Percentiles rank a stretch among this genome's conserved stretches.
Evolutionary conservation across 2,113 vertebrate genomes (phyloP).

Genomic region (Myotis davidii): DNA sequence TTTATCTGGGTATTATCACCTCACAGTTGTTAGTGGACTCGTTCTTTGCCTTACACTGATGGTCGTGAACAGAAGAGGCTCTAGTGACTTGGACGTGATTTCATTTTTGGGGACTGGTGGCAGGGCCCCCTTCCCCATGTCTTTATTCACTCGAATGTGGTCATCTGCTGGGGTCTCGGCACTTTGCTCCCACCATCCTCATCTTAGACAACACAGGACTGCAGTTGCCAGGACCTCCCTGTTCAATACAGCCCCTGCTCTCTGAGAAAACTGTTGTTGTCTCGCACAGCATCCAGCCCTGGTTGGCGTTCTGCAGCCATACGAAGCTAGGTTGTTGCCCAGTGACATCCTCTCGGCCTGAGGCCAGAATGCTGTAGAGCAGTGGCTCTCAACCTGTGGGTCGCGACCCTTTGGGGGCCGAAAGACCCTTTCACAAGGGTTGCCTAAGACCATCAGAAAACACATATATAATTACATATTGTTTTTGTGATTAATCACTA

Average conservation of each 20-base stretch:
- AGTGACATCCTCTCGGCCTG: rapidly evolving
- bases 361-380: background rate
- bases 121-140: background rate
- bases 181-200: background rate
- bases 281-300: too few relatives aligned
- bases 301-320: rapidly evolving
- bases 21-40: background rate
- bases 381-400: too few relatives aligned
- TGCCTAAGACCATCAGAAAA: too few relatives aligned
- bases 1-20: background rate
- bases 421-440: too few relatives aligned
- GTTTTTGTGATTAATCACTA: too few relatives aligned
- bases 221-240: background rate
- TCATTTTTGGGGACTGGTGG: background rate
- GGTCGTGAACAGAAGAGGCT: background rate
- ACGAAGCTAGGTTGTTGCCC: background rate
- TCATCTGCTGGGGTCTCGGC: background rate
- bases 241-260: background rate
- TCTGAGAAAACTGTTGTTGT: background rate
- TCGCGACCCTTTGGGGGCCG: too few relatives aligned
- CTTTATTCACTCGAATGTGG: background rate
- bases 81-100: too few relatives aligned
- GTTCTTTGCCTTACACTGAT: background rate
- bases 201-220: background rate
- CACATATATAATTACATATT: too few relatives aligned